phyloP scores from a whole-genome alignment of 2,888 invertebrate species.

The Meghimatium bilineatum region DNA sequence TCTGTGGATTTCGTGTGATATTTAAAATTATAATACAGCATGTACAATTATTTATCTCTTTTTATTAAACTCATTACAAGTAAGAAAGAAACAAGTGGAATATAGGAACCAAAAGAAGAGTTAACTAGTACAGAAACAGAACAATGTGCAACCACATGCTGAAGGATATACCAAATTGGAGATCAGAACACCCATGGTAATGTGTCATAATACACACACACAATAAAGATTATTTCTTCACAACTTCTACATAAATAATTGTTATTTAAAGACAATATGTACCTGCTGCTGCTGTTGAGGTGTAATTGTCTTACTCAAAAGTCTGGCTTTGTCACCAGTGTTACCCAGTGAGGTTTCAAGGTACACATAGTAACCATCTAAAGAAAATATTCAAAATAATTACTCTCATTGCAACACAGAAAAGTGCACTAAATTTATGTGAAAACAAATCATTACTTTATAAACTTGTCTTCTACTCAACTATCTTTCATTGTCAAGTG shows the following conservation, averaged over 20 bases:
- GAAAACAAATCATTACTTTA: neutral
- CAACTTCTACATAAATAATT: neutral
- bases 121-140: no score
- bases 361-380: slow-evolving; percentile 70
- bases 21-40: neutral
- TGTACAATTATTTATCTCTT: neutral
- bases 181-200: no score
- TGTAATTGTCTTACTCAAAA: slow-evolving; percentile 47
- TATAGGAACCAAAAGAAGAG: no score
- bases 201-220: no score
- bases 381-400: neutral
- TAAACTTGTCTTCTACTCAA: neutral
- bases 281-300: slow-evolving; percentile 33
- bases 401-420: neutral
- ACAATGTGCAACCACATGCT: no score
- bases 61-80: neutral
- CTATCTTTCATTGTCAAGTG: neutral
- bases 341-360: slow-evolving; percentile 78
- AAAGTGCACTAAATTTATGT: neutral
- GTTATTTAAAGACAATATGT: neutral
- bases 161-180: no score
- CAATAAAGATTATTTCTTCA: neutral
- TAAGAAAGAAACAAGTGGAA: neutral
- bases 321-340: slow-evolving; percentile 80
- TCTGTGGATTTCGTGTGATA: neutral